phyloP scores from a whole-genome alignment of 2,113 vertebrate species.

The Sigmodon hispidus region DNA sequence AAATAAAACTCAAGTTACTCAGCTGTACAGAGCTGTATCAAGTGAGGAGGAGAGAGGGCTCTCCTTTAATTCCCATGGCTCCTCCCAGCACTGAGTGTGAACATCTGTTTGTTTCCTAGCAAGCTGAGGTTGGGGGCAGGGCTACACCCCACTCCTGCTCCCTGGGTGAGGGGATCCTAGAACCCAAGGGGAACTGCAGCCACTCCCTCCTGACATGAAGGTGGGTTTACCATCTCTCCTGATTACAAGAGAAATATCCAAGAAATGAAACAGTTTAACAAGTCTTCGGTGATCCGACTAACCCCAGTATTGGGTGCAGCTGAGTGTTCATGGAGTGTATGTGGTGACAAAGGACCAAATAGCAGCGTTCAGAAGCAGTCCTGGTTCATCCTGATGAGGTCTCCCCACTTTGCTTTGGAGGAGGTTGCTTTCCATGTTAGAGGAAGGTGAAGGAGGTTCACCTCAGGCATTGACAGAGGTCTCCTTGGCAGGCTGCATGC shows the following conservation, averaged over 20 bases:
- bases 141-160: not conserved
- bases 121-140: not conserved
- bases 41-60: conserved; percentile 38
- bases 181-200: conserved; percentile 34
- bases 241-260: conserved; percentile 52
- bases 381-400: conserved; percentile 72
- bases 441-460: conserved; percentile 50
- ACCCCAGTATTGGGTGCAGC: conserved; percentile 67
- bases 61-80: not conserved
- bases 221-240: conserved; percentile 59
- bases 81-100: not conserved
- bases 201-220: conserved; percentile 59
- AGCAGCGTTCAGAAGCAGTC: conserved; percentile 82
- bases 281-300: conserved; percentile 57
- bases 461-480: conserved; percentile 27
- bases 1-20: conserved; percentile 85
- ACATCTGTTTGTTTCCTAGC: conserved; percentile 18
- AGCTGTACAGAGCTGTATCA: conserved; percentile 53
- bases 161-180: not conserved
- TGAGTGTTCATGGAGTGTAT: conserved; percentile 17
- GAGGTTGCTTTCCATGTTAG: conserved; percentile 55
- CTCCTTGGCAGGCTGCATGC: conserved; percentile 73
- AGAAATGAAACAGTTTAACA: conserved; percentile 55
- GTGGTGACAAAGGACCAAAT: conserved; percentile 60
- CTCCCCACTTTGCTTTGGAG: conserved; percentile 66